phyloP scores from a whole-genome alignment of 2,797 vertebrate genomes.

The Siniperca obscura region DNA sequence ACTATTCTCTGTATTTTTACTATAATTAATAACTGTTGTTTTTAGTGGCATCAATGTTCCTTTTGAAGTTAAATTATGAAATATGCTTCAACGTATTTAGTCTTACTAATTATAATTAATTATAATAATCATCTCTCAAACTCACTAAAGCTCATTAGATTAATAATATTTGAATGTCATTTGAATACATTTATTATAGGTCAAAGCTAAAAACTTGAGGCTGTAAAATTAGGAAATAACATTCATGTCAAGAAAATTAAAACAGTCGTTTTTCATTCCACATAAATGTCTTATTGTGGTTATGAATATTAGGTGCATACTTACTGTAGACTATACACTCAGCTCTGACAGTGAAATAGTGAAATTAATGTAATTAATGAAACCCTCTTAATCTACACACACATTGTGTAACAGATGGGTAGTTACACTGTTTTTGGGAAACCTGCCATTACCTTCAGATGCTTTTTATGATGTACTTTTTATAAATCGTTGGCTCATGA shows the following conservation, averaged over 20 bases:
- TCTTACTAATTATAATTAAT: not conserved
- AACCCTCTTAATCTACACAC: not conserved
- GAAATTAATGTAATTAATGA: not conserved
- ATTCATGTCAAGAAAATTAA: not conserved
- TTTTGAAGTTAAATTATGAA: conserved; percentile 8
- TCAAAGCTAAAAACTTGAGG: no score
- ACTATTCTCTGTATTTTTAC: not conserved
- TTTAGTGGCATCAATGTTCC: not conserved
- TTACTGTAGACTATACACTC: not conserved
- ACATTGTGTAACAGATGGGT: not conserved
- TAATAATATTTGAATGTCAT: not conserved
- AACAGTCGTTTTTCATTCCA: not conserved
- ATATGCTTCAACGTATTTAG: not conserved
- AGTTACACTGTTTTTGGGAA: not conserved
- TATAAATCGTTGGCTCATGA: not conserved
- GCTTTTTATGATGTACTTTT: not conserved
- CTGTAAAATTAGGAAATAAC: not conserved
- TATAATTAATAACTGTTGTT: not conserved
- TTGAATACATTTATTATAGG: not conserved
- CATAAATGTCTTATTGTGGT: not conserved
- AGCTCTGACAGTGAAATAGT: not conserved
- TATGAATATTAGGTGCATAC: not conserved
- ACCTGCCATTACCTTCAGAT: not conserved
- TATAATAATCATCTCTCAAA: not conserved
- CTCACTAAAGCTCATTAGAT: not conserved